Base-by-base conservation (phyloP, 2,113 vertebrate species). In the Tretioscincus oriximinensis region DNA sequence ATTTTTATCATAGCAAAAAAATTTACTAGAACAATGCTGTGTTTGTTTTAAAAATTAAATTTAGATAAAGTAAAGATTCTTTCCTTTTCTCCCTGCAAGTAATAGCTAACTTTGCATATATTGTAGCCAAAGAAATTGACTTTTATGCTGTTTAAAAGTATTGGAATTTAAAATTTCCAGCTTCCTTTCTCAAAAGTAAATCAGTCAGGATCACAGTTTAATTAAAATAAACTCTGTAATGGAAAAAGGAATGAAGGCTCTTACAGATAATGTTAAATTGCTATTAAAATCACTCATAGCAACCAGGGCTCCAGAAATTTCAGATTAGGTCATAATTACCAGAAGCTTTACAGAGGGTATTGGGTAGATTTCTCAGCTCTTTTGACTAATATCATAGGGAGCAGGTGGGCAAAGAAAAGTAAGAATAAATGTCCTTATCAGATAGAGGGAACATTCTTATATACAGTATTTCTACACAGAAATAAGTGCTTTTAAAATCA, bases 191-290 rank as follows among this genome's bases (percentile, higher is more conserved):
- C 64, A 70, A 61, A 69, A 63, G 54, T 76, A 81, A 58, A 35
- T 79, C 86, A 77, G 22, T 81, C 18, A 68, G 21, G n/a, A 68
- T 28, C n/a, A 82, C 9, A 85, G 77, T 80, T 81, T 9, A 73
- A 67, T 73, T 84, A 81, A 81, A 75, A n/a, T 29, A 89, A 83
- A 84, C 71, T 68, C 9, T 5, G 72, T 76, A 85, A 82, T 81
- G 76, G 81, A 60, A 88, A 90, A 81, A 47, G 54, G 26, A 81
- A 71, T 20, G 76, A 60, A 74, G 58, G 16, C 76, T 72, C 35
- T 54, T 60, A 74, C 20, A 29, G 69, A 76, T 81, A 76, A 81
- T 31, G 81, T 58, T 67, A 87, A 86, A 76, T 82, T 88, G 12
- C 20, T 68, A 29, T 26, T 83, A 69, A 66, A 49, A 85, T 82